These are phyloP conservation scores for Anolis sagrei DNA, from an alignment of 2,113 vertebrate species.

Conservation along the genomic window DNA sequence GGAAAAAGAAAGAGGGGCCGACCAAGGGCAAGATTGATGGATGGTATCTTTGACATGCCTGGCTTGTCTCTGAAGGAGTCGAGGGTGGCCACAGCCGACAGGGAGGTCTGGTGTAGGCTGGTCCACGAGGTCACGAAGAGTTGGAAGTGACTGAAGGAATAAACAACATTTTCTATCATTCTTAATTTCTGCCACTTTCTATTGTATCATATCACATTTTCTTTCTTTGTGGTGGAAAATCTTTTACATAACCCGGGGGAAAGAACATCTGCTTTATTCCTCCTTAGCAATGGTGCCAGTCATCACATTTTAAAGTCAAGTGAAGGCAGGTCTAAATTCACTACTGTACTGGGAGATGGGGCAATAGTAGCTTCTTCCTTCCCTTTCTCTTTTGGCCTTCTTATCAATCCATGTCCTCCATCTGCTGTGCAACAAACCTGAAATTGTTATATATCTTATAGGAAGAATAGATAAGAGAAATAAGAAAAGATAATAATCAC, in stretches of 20 bases:
- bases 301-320: neutral
- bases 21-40: too few relatives aligned
- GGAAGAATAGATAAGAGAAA: neutral
- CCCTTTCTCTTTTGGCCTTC: neutral
- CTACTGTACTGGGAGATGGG: neutral
- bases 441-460: neutral
- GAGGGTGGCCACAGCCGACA: too few relatives aligned
- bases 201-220: neutral
- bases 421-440: neutral
- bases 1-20: too few relatives aligned
- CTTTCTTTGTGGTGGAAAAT: neutral
- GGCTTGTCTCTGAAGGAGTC: too few relatives aligned
- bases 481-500: neutral
- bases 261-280: too few relatives aligned
- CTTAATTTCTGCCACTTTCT: slow-evolving; percentile 5
- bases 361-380: neutral
- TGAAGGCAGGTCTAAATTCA: neutral
- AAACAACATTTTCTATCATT: neutral
- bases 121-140: too few relatives aligned
- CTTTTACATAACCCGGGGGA: neutral
- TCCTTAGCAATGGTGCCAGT: neutral
- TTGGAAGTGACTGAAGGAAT: too few relatives aligned
- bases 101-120: too few relatives aligned
- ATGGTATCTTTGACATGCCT: too few relatives aligned
- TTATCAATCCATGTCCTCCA: neutral